phyloP scores from a whole-genome alignment of 2,888 invertebrate species.

The Trimorus sp. region DNA sequence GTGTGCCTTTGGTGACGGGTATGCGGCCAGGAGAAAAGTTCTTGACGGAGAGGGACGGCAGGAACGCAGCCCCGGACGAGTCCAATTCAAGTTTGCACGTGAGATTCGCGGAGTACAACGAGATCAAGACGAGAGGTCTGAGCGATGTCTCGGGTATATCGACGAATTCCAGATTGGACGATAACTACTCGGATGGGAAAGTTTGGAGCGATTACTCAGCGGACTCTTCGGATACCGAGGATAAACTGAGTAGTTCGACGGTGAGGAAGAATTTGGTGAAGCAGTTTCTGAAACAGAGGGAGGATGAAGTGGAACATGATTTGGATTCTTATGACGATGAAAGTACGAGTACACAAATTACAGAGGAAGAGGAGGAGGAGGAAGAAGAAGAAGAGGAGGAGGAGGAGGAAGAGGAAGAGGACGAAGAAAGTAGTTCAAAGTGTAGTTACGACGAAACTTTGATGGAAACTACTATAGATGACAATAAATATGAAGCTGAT shows the following conservation, averaged over 20 bases:
- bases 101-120: constrained; percentile 78
- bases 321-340: constrained; percentile 41
- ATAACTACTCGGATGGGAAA: constrained; percentile 69
- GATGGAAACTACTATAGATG: constrained; percentile 67
- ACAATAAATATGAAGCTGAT: constrained; percentile 22
- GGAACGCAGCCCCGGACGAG: constrained; percentile 28
- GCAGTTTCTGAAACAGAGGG: too few species aligned
- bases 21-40: constrained; percentile 37
- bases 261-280: too few species aligned
- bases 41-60: constrained; percentile 28
- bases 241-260: neutral
- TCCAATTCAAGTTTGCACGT: constrained; percentile 75
- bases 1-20: constrained; percentile 66
- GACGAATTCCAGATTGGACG: constrained; percentile 70
- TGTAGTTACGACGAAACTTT: constrained; percentile 61
- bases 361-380: constrained; percentile 27
- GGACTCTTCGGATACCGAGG: constrained; percentile 72
- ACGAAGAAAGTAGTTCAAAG: constrained; percentile 35
- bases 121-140: constrained; percentile 77
- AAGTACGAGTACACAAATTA: constrained; percentile 19
- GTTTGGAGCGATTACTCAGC: constrained; percentile 76
- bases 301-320: constrained; percentile 27
- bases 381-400: constrained; percentile 36
- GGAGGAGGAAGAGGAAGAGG: constrained; percentile 24
- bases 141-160: constrained; percentile 76